A percentile compares a stretch with the other conserved stretches of the same genome.
Evolutionary conservation across 2,113 vertebrate genomes (phyloP).

Genomic region (Herpailurus yagouaroundi): DNA sequence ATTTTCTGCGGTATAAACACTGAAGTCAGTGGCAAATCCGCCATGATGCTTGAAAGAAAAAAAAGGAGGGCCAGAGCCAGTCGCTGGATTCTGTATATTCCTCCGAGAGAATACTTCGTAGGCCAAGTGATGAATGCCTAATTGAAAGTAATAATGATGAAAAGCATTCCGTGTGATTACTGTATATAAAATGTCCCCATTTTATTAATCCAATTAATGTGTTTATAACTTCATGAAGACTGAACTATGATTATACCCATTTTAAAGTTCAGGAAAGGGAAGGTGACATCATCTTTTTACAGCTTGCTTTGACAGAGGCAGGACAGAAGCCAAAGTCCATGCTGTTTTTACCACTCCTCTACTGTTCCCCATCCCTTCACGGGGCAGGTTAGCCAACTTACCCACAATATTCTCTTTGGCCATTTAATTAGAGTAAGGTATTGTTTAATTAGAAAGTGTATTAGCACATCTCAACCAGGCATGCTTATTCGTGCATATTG

Average conservation of each 20-base stretch:
- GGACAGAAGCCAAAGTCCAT: background rate
- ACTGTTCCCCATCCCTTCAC: background rate
- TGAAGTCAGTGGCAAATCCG: background rate
- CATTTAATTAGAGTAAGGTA: background rate
- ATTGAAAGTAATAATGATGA: background rate
- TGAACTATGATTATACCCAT: background rate
- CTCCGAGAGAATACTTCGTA: background rate
- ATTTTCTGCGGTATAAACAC: background rate
- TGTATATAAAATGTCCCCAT: background rate
- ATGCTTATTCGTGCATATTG: background rate
- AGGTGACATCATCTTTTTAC: background rate
- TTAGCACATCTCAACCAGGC: background rate
- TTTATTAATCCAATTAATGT: background rate
- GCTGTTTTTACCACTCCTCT: background rate
- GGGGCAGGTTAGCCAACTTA: background rate
- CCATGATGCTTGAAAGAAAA: background rate
- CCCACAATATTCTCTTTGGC: background rate
- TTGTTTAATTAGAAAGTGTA: background rate
- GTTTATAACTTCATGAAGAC: background rate
- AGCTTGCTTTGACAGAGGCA: background rate
- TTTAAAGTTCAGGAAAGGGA: slow-evolving; percentile 23
- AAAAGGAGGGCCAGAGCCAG: background rate
- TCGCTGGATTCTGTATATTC: background rate
- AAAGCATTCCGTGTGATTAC: background rate
- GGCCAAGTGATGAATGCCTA: background rate